phyloP scores from a whole-genome alignment of 2,888 invertebrate genomes.

The Torymus auratus region DNA sequence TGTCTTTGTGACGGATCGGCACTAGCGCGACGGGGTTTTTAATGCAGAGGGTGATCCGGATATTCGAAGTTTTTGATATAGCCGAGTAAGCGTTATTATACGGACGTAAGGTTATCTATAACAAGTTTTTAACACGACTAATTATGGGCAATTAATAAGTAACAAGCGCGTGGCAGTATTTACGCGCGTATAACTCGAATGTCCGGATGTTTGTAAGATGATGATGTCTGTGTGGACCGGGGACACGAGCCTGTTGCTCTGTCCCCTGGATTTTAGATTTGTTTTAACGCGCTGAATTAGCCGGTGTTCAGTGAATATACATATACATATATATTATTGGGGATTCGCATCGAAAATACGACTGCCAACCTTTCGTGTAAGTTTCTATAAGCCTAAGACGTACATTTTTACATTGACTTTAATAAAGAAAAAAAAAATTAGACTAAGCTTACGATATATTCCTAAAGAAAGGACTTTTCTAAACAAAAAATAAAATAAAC shows the following conservation, averaged over 20 bases:
- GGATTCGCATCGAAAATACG: conserved; percentile 25
- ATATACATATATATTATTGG: not conserved
- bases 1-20: too few relatives aligned
- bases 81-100: not conserved
- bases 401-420: conserved; percentile 41
- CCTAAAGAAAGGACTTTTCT: not conserved
- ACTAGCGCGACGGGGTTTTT: too few relatives aligned
- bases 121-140: not conserved
- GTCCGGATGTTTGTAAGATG: too few relatives aligned
- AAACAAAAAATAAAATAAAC: conserved; percentile 11
- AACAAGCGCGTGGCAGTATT: not conserved
- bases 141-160: not conserved
- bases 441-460: conserved; percentile 22
- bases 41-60: too few relatives aligned
- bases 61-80: too few relatives aligned
- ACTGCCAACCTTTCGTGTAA: not conserved
- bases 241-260: too few relatives aligned
- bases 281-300: not conserved
- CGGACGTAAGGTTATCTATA: not conserved
- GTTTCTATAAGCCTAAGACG: conserved; percentile 22
- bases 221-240: too few relatives aligned
- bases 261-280: conserved; percentile 14
- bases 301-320: not conserved
- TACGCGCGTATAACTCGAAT: not conserved
- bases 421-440: conserved; percentile 5